Conservation (phyloP, 2,888 invertebrate genomes). For the Agrochola macilenta region DNA sequence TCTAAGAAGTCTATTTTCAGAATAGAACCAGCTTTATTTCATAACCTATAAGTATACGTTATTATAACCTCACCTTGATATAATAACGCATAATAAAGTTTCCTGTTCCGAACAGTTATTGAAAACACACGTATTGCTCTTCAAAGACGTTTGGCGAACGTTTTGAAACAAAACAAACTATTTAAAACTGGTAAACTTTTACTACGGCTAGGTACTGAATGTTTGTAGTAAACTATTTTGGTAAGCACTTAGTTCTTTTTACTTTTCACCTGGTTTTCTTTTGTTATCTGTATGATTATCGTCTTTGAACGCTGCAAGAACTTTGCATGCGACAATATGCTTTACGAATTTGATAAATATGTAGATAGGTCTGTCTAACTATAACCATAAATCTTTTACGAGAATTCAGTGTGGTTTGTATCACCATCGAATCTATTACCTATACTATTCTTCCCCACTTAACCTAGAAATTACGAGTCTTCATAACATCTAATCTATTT, state of each 20-base stretch:
- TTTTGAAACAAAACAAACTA: slow-evolving; percentile 55
- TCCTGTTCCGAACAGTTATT: slow-evolving; percentile 55
- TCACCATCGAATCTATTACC: not conserved
- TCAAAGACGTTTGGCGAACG: slow-evolving; percentile 45
- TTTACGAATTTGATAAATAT: not conserved
- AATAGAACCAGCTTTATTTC: slow-evolving; percentile 49
- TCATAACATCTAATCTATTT: slow-evolving; percentile 1
- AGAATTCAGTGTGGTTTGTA: not conserved
- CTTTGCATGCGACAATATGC: not conserved
- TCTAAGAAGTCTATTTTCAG: slow-evolving; percentile 49
- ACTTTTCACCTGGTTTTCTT: slow-evolving; percentile 31
- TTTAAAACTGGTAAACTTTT: slow-evolving; percentile 41
- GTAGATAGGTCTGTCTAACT: not conserved
- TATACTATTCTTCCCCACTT: not conserved
- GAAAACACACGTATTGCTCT: slow-evolving; percentile 45
- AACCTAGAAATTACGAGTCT: slow-evolving; percentile 14
- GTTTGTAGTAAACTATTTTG: slow-evolving; percentile 52
- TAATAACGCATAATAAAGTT: slow-evolving; percentile 47
- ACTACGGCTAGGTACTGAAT: slow-evolving; percentile 36
- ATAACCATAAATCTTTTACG: not conserved
- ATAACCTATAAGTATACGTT: slow-evolving; percentile 40
- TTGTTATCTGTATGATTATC: slow-evolving; percentile 6
- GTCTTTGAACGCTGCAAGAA: not conserved
- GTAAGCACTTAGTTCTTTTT: slow-evolving; percentile 34
- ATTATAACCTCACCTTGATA: slow-evolving; percentile 60